phyloP scores from a whole-genome alignment of 2,113 vertebrate species.

The Anser cygnoides region DNA sequence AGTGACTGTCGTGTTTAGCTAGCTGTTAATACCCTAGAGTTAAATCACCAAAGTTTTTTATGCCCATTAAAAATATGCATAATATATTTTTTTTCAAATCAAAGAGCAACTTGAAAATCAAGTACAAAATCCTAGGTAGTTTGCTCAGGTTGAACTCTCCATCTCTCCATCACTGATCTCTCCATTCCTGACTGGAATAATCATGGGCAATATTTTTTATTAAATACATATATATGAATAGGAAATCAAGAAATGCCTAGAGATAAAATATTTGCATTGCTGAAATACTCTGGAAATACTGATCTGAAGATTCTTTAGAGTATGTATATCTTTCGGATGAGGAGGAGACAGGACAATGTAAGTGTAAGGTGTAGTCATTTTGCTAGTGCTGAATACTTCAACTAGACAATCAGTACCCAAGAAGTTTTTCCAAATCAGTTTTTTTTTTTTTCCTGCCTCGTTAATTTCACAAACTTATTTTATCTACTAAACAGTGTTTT shows the following conservation, averaged over 20 bases:
- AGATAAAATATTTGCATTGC: not conserved
- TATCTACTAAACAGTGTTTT: too few species aligned
- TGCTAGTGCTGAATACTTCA: too few species aligned
- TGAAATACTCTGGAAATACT: slow-evolving; percentile 13
- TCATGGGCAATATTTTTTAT: not conserved
- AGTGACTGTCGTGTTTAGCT: not conserved
- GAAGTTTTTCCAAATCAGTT: too few species aligned
- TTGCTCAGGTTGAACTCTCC: not conserved
- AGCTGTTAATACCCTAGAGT: not conserved
- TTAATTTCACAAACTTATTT: too few species aligned
- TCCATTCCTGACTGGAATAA: not conserved
- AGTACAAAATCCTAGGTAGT: not conserved
- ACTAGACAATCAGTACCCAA: too few species aligned
- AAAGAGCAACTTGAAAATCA: not conserved
- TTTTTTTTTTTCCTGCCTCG: too few species aligned
- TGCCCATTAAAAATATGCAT: not conserved
- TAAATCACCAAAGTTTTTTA: not conserved
- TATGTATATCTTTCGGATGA: slow-evolving; percentile 1
- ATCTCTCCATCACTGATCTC: too few species aligned
- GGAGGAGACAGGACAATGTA: not conserved
- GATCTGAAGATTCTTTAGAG: slow-evolving; percentile 2
- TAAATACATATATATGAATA: not conserved
- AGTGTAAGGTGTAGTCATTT: not conserved
- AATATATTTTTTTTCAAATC: too few species aligned
- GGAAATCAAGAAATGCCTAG: not conserved